A percentile compares a stretch with the other conserved stretches of the same genome.
These are phyloP conservation scores for Peromyscus melanophrys DNA, from an alignment of 2,797 vertebrate species.

Conservation along the genomic window DNA sequence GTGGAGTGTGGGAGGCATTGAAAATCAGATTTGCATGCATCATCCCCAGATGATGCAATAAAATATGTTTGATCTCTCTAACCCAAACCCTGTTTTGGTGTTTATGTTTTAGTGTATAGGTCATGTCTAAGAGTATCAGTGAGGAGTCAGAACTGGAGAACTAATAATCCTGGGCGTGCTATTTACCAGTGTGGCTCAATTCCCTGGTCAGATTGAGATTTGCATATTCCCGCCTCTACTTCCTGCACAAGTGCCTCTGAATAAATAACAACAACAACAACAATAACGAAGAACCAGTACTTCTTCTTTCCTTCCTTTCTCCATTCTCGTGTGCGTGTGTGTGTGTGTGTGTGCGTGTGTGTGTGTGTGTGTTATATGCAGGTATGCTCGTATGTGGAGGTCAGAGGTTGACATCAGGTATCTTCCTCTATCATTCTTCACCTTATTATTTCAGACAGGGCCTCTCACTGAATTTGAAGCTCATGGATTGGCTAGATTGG, in stretches of 20 bases:
- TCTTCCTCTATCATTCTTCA: neutral
- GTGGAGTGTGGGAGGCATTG: neutral
- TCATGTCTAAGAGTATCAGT: neutral
- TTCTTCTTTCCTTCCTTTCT: too few species aligned
- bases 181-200: neutral
- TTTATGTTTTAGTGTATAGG: neutral
- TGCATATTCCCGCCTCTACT: neutral
- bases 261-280: neutral
- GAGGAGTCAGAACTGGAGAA: neutral
- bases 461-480: neutral
- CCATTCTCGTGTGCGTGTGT: neutral
- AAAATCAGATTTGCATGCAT: neutral
- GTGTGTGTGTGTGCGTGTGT: neutral
- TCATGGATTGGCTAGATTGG: neutral
- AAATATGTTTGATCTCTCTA: too few species aligned
- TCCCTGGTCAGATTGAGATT: neutral
- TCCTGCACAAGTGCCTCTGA: neutral
- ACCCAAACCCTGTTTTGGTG: neutral
- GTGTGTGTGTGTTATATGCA: neutral
- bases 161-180: neutral
- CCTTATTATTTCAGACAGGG: neutral
- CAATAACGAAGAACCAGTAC: neutral
- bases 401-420: neutral
- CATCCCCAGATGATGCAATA: too few species aligned
- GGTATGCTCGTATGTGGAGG: neutral